Evolutionary conservation across 2,113 vertebrate species (phyloP), one percentile per base, ranked within the genome.

Genomic region (Numida meleagris): DNA sequence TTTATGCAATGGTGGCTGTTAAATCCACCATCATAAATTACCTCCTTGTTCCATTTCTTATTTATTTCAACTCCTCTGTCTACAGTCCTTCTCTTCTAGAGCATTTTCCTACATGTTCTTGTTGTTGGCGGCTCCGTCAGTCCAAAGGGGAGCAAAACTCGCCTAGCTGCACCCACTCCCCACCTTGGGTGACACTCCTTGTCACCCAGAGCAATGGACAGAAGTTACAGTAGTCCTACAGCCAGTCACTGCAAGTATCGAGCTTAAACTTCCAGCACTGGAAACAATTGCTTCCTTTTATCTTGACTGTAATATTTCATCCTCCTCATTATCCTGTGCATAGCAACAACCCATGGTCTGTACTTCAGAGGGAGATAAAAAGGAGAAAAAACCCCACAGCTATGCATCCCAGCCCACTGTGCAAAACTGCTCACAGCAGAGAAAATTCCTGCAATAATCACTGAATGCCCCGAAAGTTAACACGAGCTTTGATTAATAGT

Each of bases 1-100:
- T 3, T 3, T 3, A 8, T 0, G 10, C 0, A 3, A 18, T 2
- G 58, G 43, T 3, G 18, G 45, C 21, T 10, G 51, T 20, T 17
- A 14, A 12, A 31, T 10, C 11, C 3, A 6, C 6, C 15, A 18
- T 33, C 29, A 53, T n/a, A 38, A 27, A 31, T 17, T 78, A 78
- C 21, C 59, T 63, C 9, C 7, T 25, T 61, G 45, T 23, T 21
- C 17, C 67, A 24, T 12, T 14, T 16, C 36, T 33, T 14, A 36
- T 48, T n/a, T 19, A 36, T 27, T 70, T 50, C 8, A 31, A 50
- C 27, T 78, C 34, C 59, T 38, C 29, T 40, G 46, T 17, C 29
- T 21, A 46, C 14, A 24, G 38, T 25, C 23, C 19, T 38, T 50
- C 34, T 51, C 62, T 78, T 33, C 24, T 8, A 31, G 46, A 77